A percentile compares a stretch with the other conserved stretches of the same genome.
Conservation (phyloP, 2,113 vertebrate genomes). For the Mellivora capensis region DNA sequence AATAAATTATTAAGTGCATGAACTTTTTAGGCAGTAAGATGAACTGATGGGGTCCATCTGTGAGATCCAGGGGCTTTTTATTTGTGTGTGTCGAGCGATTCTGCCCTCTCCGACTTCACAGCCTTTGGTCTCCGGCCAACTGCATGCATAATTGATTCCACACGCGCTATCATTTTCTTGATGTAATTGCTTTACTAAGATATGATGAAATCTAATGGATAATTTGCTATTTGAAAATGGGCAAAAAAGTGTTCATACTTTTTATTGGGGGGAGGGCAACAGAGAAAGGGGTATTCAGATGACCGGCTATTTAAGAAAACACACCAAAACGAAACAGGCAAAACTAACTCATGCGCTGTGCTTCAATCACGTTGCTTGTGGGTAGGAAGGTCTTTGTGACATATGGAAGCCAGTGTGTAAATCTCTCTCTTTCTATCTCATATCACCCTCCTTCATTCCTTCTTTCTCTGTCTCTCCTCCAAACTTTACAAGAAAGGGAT, state of each 20-base stretch:
- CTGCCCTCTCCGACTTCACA: slow-evolving; percentile 93
- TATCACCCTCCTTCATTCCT: slow-evolving; percentile 21
- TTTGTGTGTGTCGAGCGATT: slow-evolving; percentile 88
- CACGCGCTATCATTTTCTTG: slow-evolving; percentile 98
- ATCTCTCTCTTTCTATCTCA: slow-evolving; percentile 43
- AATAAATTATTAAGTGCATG: slow-evolving; percentile 99
- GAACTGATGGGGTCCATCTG: slow-evolving; percentile 99
- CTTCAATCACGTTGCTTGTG: neutral
- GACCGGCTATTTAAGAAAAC: slow-evolving; percentile 31
- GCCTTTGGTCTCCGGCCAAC: slow-evolving; percentile 97
- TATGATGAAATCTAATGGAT: slow-evolving; percentile 99
- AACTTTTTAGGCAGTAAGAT: slow-evolving; percentile 99
- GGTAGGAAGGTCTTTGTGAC: slow-evolving; percentile 50
- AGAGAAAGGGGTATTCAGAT: slow-evolving; percentile 12
- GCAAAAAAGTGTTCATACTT: slow-evolving; percentile 82
- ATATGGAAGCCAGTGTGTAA: slow-evolving; percentile 66
- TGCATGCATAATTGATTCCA: slow-evolving; percentile 99
- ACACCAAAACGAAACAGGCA: slow-evolving; percentile 40
- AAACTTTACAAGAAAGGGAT: slow-evolving; percentile 67
- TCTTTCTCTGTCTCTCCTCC: slow-evolving; percentile 17
- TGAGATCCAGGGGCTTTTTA: slow-evolving; percentile 92
- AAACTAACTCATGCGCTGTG: neutral
- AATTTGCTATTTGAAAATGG: slow-evolving; percentile 93
- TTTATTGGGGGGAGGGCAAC: neutral
- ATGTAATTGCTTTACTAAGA: slow-evolving; percentile 99